These are phyloP conservation scores for Oscheius myriophilus DNA, from an alignment of 2,888 invertebrate species.

Conservation along the genomic window DNA sequence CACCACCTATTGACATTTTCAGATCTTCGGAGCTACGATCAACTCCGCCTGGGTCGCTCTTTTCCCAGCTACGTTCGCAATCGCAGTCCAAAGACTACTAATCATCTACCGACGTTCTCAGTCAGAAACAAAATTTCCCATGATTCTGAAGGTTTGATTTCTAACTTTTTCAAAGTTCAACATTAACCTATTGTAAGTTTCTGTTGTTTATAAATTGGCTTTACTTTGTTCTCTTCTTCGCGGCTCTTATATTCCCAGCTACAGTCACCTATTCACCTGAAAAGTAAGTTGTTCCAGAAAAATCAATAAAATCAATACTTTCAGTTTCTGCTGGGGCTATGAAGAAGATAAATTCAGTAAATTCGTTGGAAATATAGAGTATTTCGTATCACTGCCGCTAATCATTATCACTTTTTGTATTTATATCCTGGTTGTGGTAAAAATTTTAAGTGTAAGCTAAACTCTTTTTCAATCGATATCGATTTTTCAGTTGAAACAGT, in stretches of 20 bases:
- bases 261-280: constrained; percentile 15
- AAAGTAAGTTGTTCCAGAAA: too few species aligned
- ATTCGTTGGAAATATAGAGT: constrained; percentile 1
- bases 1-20: neutral
- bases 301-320: too few species aligned
- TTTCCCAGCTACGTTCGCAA: constrained; percentile 15
- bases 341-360: neutral
- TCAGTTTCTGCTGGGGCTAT: constrained; percentile 19
- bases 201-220: constrained; percentile 6
- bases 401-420: constrained; percentile 12
- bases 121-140: neutral
- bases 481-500: neutral
- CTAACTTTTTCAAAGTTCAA: neutral
- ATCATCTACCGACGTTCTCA: neutral
- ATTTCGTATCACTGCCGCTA: neutral
- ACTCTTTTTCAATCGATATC: neutral
- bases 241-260: neutral
- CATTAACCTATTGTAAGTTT: neutral
- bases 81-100: constrained; percentile 9
- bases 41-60: constrained; percentile 21
- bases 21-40: constrained; percentile 16
- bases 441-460: neutral
- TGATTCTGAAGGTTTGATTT: neutral
- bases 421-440: constrained; percentile 3
- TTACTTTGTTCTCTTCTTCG: constrained; percentile 9